phyloP scores from a whole-genome alignment of 2,888 invertebrate species.

The Tachystola acroxantha region DNA sequence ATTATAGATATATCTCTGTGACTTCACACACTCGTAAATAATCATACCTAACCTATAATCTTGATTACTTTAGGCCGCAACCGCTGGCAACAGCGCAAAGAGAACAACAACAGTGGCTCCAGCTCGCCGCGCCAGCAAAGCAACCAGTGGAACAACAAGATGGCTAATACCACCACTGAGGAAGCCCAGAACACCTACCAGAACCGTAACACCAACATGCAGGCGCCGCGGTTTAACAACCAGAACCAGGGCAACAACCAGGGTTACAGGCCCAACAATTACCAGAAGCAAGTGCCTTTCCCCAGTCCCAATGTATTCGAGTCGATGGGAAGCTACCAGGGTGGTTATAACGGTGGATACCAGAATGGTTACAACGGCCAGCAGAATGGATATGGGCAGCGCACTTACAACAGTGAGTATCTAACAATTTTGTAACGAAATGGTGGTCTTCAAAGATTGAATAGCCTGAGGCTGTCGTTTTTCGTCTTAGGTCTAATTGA shows the following conservation, averaged over 20 bases:
- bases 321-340: conserved; percentile 76
- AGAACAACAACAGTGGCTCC: conserved; percentile 68
- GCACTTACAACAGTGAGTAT: conserved; percentile 62
- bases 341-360: conserved; percentile 71
- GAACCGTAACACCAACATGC: conserved; percentile 50
- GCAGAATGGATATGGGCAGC: conserved; percentile 64
- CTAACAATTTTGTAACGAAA: no score
- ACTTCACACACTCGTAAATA: no score
- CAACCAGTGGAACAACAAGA: conserved; percentile 74
- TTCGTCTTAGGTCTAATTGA: neutral
- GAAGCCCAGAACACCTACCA: conserved; percentile 52
- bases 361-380: conserved; percentile 71
- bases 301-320: conserved; percentile 79
- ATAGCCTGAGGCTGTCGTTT: no score
- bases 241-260: conserved; percentile 60
- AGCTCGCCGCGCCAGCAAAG: conserved; percentile 72
- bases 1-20: no score
- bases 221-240: conserved; percentile 74
- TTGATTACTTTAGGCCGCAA: conserved; percentile 60
- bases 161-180: conserved; percentile 51
- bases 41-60: neutral
- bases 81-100: conserved; percentile 81
- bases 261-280: conserved; percentile 64
- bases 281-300: conserved; percentile 74
- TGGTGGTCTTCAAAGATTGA: no score